Evolutionary conservation across 2,888 invertebrate species (phyloP).

Genomic region (Dasysyrphus tricinctus): DNA sequence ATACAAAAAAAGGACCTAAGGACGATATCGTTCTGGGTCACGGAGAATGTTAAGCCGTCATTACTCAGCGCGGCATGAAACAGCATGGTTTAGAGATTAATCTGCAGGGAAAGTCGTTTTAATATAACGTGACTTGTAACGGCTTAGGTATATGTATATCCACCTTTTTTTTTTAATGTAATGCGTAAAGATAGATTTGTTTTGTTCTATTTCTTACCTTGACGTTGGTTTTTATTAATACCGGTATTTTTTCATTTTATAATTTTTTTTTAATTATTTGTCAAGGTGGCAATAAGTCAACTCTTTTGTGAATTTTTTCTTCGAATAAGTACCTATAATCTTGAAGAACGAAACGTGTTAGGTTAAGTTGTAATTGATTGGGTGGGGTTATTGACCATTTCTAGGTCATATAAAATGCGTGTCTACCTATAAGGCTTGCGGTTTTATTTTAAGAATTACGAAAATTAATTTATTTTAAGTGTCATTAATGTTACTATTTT

Average conservation of each 20-base stretch:
- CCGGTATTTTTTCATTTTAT: conserved; percentile 47
- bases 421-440: neutral
- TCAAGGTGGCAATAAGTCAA: conserved; percentile 50
- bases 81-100: conserved; percentile 61
- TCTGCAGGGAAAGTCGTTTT: conserved; percentile 47
- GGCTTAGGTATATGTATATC: conserved; percentile 36
- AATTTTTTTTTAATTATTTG: neutral
- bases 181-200: conserved; percentile 19
- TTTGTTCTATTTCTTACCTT: conserved; percentile 28
- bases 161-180: conserved; percentile 22
- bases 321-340: neutral
- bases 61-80: conserved; percentile 49
- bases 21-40: conserved; percentile 23
- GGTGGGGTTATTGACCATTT: conserved; percentile 4
- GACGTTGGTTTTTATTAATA: conserved; percentile 60
- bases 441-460: neutral
- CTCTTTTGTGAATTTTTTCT: conserved; percentile 33
- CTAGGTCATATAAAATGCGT: neutral
- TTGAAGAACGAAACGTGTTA: neutral
- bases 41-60: conserved; percentile 40
- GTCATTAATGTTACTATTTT: neutral
- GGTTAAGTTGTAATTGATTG: neutral
- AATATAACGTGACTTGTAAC: conserved; percentile 66
- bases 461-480: neutral
- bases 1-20: neutral